Evolutionary conservation across 2,888 invertebrate genomes (phyloP).

Genomic region (Scrobipalpa atriplicella): DNA sequence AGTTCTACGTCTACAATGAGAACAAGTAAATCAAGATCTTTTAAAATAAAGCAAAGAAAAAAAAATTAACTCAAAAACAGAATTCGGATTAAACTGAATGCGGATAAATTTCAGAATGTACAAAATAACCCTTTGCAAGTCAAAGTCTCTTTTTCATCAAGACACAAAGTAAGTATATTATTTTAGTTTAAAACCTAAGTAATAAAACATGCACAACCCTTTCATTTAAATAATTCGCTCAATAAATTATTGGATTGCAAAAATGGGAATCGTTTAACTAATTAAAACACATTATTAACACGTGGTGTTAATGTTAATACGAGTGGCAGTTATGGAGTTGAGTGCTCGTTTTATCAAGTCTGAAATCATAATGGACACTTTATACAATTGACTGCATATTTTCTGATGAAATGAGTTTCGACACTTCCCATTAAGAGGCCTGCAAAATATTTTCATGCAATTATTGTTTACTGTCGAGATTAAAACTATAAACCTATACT

Average conservation of each 20-base stretch:
- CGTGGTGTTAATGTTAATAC: constrained; percentile 47
- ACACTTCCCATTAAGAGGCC: not conserved
- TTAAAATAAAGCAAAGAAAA: too few species aligned
- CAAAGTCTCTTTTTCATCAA: too few species aligned
- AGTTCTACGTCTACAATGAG: too few species aligned
- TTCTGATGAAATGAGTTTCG: constrained; percentile 15
- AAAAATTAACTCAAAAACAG: too few species aligned
- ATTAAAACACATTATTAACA: constrained; percentile 46
- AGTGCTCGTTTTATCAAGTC: constrained; percentile 37
- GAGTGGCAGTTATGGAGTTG: constrained; percentile 46
- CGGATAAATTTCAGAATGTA: too few species aligned
- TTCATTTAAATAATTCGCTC: constrained; percentile 31
- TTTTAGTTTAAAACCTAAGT: too few species aligned
- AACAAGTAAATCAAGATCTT: too few species aligned
- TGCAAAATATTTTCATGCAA: not conserved
- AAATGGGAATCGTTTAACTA: constrained; percentile 45
- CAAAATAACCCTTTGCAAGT: too few species aligned
- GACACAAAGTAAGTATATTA: too few species aligned
- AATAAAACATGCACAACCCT: not conserved
- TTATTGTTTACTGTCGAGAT: not conserved
- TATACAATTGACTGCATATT: constrained; percentile 16
- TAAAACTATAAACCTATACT: too few species aligned
- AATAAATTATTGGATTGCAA: constrained; percentile 38
- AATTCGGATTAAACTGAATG: too few species aligned
- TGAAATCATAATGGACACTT: constrained; percentile 29